Conservation (phyloP, 2,113 vertebrate species). For the Pimephales promelas region DNA sequence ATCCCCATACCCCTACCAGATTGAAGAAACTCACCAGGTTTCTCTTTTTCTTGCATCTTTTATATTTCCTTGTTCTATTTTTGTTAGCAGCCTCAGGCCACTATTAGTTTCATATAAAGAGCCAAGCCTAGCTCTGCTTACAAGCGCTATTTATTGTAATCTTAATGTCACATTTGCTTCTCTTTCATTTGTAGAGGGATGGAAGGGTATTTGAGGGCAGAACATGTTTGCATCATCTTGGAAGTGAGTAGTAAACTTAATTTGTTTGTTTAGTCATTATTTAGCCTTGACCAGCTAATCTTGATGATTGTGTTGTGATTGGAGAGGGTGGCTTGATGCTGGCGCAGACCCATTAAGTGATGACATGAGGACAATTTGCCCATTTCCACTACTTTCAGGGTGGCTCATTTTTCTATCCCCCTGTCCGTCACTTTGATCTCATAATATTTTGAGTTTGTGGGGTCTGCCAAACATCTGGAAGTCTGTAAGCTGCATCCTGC, state of each 20-base stretch:
- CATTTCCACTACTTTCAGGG: not conserved
- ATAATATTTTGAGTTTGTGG: not conserved
- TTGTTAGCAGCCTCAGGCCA: slow-evolving; percentile 42
- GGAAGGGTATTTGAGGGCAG: not conserved
- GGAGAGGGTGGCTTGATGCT: not conserved
- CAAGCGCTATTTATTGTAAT: slow-evolving; percentile 44
- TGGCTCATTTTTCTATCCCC: not conserved
- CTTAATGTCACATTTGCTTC: not conserved
- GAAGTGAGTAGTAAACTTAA: not conserved
- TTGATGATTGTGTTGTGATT: not conserved
- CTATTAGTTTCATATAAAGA: slow-evolving; percentile 46
- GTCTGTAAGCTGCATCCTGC: not conserved
- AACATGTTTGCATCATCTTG: not conserved
- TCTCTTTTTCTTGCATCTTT: slow-evolving; percentile 20
- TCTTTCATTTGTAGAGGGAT: not conserved
- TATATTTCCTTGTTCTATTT: slow-evolving; percentile 51
- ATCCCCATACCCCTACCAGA: not conserved
- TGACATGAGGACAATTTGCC: not conserved
- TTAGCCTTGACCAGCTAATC: not conserved
- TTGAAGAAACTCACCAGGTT: slow-evolving; percentile 30
- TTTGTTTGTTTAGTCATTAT: not conserved
- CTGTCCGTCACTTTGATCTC: not conserved
- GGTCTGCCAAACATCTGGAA: slow-evolving; percentile 34
- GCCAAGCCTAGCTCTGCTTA: slow-evolving; percentile 39
- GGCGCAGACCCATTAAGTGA: not conserved